Base-by-base conservation (phyloP, 2,113 vertebrate genomes). In the Synodontis membranacea region DNA sequence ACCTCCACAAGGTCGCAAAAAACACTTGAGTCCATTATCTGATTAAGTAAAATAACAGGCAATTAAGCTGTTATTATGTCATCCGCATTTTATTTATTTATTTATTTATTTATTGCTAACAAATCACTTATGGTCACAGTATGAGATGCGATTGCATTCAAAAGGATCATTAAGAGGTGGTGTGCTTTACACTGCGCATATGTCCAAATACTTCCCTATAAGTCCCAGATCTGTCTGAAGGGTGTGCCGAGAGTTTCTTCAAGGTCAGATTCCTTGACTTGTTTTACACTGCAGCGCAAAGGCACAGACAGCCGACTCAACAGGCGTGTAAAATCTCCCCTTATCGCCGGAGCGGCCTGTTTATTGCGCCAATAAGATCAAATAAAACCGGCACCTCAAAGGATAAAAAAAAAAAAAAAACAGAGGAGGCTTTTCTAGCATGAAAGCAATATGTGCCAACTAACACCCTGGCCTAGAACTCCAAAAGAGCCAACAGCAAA, bases 361-460 rank as follows among this genome's bases (percentile, higher is more conserved):
- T 89, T 90, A 90, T 80, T 80, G 88, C 76, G 17, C 56, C 80
- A 86, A 89, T 88, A 88, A 86, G 86, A 70, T 86, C 84, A 81
- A 78, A 82, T 86, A 86, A 90, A 90, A 83, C 60, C 60, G 34
- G 68, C 80, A 90, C 84, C 86, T 88, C 86, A 84, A 84, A 81
- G 79, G 84, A 84, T 80, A 78, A 84, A 88, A 83, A 84, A 84
- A 81, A 74, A 83, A 84, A 75, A 78, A 84, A 88, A 83, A 84
- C 85, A 76, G 58, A 31, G 25, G 68, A 82, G 52, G 81, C 82
- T 80, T 84, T 68, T 76, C 62, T 72, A 44, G 21, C 7, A 62
- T 42, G 28, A 80, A 48, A 37, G 54, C 64, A 21, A 74, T 64
- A 12, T 5, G 23, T 15, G 46, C 48, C 62, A 79, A n/a, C 37